phyloP scores from a whole-genome alignment of 2,888 invertebrate genomes.

The Cynaeus angustus region DNA sequence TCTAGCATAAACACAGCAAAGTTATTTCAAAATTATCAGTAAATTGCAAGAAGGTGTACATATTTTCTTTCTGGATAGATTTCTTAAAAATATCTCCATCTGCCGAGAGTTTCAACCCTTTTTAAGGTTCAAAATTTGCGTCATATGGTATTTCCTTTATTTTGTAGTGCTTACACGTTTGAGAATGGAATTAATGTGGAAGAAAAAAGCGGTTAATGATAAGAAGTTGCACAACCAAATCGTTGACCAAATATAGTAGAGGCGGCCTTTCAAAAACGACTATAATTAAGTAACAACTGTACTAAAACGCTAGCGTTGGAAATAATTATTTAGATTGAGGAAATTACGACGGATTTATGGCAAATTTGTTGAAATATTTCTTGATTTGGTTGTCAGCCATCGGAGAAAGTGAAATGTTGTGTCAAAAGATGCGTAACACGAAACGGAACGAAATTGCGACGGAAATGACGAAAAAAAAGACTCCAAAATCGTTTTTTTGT shows the following conservation, averaged over 20 bases:
- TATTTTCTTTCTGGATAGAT: no score
- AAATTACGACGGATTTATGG: conserved; percentile 20
- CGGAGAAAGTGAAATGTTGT: conserved; percentile 29
- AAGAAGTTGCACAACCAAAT: conserved; percentile 19
- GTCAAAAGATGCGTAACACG: conserved; percentile 7
- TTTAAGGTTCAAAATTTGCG: no score
- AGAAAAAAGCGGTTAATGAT: conserved; percentile 18
- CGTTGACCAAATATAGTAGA: conserved; percentile 22
- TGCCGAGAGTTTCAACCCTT: no score
- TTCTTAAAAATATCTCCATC: no score
- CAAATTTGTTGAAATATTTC: background rate
- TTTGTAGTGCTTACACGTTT: background rate
- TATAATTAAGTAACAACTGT: conserved; percentile 23
- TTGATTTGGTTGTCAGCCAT: conserved; percentile 18
- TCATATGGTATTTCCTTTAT: no score
- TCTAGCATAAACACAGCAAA: no score
- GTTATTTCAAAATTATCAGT: no score
- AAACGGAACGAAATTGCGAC: background rate
- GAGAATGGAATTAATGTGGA: conserved; percentile 1
- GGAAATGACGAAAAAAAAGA: background rate
- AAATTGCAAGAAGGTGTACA: no score
- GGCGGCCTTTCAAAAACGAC: conserved; percentile 26
- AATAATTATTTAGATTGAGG: conserved; percentile 19
- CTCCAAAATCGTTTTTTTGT: background rate
- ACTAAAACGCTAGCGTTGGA: conserved; percentile 4